Percentiles rank a stretch among this genome's conserved stretches.
Evolutionary conservation across 2,888 invertebrate genomes (phyloP).

Genomic region (Metellina segmentata): DNA sequence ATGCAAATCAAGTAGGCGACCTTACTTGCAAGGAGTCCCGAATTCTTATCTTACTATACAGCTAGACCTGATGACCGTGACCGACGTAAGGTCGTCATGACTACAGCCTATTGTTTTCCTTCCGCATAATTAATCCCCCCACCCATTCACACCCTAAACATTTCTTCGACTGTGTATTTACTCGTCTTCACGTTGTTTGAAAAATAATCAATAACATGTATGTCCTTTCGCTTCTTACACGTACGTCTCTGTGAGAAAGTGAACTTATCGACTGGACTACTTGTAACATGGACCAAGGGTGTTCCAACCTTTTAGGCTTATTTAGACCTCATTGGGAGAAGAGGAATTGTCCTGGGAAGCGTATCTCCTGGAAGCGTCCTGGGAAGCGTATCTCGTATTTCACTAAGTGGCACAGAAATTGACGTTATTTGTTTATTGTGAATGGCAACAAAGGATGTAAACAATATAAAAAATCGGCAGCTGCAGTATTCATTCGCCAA

Average conservation of each 20-base stretch:
- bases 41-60: constrained; percentile 7
- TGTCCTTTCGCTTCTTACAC: background rate
- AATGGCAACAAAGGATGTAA: too few species aligned
- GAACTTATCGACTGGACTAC: background rate
- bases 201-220: background rate
- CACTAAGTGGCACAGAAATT: too few species aligned
- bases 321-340: too few species aligned
- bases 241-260: background rate
- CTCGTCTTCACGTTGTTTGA: background rate
- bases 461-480: too few species aligned
- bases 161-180: background rate
- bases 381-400: too few species aligned
- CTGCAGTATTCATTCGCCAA: too few species aligned
- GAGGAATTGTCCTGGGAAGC: too few species aligned
- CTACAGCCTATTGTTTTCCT: constrained; percentile 54
- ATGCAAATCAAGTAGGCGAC: constrained; percentile 22
- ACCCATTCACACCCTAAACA: constrained; percentile 47
- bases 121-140: constrained; percentile 36
- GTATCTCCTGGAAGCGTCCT: too few species aligned
- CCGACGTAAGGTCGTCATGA: constrained; percentile 57
- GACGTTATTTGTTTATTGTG: too few species aligned
- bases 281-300: too few species aligned
- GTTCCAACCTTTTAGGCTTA: too few species aligned
- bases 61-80: constrained; percentile 56
- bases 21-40: constrained; percentile 2